These are phyloP conservation scores for Pogona vitticeps DNA, from an alignment of 2,113 vertebrate genomes.

Conservation along the genomic window DNA sequence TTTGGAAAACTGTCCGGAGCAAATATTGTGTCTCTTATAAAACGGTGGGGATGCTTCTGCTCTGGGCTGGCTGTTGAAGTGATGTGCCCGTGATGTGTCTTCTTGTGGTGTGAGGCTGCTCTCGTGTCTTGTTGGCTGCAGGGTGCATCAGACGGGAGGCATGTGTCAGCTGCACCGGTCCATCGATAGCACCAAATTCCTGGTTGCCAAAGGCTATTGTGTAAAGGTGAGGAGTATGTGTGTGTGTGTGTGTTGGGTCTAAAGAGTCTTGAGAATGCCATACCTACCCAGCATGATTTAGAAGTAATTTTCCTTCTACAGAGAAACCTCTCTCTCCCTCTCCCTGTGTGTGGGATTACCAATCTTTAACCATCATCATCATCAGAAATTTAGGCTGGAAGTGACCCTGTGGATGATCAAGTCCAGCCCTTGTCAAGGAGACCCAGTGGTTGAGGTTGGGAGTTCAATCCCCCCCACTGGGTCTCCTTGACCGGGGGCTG, in stretches of 20 bases:
- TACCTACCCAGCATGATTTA: neutral
- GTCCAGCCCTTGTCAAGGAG: no score
- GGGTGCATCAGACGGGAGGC: slow-evolving; percentile 83
- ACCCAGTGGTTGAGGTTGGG: no score
- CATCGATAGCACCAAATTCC: slow-evolving; percentile 85
- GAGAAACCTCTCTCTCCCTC: neutral
- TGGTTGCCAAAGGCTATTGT: slow-evolving; percentile 81
- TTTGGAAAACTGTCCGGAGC: neutral
- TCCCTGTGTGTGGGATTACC: no score
- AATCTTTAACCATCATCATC: no score
- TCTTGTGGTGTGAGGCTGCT: neutral
- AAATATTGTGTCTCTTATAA: neutral
- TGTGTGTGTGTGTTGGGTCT: neutral
- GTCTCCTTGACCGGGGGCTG: no score
- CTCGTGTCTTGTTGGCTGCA: slow-evolving; percentile 48
- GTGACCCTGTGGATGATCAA: no score
- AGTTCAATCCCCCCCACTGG: no score
- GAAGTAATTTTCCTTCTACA: neutral
- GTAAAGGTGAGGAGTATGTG: slow-evolving; percentile 80
- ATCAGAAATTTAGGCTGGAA: no score
- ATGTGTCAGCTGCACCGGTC: slow-evolving; percentile 81
- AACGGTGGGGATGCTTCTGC: neutral
- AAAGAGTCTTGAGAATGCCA: neutral
- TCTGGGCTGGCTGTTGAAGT: neutral
- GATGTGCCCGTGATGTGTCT: no score